Evolutionary conservation across 2,888 invertebrate species (phyloP), one percentile per base, ranked within the genome.

Genomic region (Pristionchus entomophagus): DNA sequence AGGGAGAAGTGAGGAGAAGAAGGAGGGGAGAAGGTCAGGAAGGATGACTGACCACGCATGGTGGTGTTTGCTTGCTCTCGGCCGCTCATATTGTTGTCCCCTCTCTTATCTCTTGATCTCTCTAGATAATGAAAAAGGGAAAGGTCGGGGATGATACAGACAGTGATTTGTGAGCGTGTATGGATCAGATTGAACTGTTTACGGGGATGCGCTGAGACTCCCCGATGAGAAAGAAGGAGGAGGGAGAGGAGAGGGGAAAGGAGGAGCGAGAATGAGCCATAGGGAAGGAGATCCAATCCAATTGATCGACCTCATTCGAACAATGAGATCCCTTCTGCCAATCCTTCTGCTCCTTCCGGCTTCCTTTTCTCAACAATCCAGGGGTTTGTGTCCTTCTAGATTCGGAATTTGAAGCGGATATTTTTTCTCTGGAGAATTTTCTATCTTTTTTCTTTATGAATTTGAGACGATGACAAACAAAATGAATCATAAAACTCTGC

Each of bases 101-200:
- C 12, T 73, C n/a, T 45, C 73, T 73, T 73, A 73, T 73, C 73
- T 73, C 73, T 45, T 73, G 73, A 73, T 73, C 73, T 73, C 73
- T 14, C 32, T 2, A n/a, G 22, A 56, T 56, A 14, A 56, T 56
- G 56, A 56, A 41, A 73, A 78, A 78, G 51, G 1, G 78, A 53
- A 19, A 78, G 78, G n/a, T n/a, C n/a, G 29, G 45, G 10, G 78
- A 78, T 51, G 32, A 78, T 49, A 53, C 41, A 53, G 49, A 51
- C 51, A 53, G 78, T 51, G 78, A 78, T 78, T 49, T 78, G 78
- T 73, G 73, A 32, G n/a, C n/a, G n/a, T n/a, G 73, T 73, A 73
- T 45, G 45, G 45, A 73, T 73, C 12, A 45, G 51, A 51, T 78
- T 53, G 78, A 78, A 78, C 78, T 78, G 78, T 78, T 78, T 78